Conservation (phyloP, 1,140 invertebrate species). For the Ceratina japonica region DNA sequence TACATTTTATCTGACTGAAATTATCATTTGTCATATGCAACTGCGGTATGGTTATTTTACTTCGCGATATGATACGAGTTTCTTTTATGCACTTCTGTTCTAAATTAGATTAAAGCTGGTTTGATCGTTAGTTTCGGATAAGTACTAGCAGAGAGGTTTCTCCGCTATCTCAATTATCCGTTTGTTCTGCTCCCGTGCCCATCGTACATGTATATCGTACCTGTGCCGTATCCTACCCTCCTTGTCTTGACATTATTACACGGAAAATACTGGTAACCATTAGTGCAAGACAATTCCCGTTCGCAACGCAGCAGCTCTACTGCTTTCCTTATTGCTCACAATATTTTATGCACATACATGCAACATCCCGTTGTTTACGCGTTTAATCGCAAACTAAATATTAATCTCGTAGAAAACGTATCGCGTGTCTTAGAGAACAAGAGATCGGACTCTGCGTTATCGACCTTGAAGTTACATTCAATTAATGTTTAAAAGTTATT, state of each 20-base stretch:
- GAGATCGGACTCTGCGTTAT: not conserved
- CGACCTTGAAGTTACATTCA: not conserved
- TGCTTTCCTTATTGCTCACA: not conserved
- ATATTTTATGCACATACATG: not conserved
- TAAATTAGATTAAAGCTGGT: not conserved
- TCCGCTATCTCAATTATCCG: conserved; percentile 51
- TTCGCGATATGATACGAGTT: no score
- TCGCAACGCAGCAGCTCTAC: not conserved
- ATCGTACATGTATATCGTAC: conserved; percentile 2
- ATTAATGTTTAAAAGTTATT: not conserved
- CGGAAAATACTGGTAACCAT: conserved; percentile 16
- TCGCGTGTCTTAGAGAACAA: not conserved
- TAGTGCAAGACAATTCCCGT: conserved; percentile 6
- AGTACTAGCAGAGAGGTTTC: conserved; percentile 34
- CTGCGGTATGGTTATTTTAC: not conserved
- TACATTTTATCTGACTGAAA: no score
- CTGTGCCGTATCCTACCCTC: not conserved
- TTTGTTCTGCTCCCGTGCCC: conserved; percentile 44
- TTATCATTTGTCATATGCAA: no score
- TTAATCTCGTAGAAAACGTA: not conserved
- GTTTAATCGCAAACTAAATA: no score
- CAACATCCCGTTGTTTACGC: not conserved
- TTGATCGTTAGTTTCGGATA: conserved; percentile 29
- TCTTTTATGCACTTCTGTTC: not conserved
- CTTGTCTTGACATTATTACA: conserved; percentile 18